Percentiles rank a stretch among this genome's conserved stretches.
Evolutionary conservation across 1,140 invertebrate genomes (phyloP).

Genomic region (Drosophila rufa): DNA sequence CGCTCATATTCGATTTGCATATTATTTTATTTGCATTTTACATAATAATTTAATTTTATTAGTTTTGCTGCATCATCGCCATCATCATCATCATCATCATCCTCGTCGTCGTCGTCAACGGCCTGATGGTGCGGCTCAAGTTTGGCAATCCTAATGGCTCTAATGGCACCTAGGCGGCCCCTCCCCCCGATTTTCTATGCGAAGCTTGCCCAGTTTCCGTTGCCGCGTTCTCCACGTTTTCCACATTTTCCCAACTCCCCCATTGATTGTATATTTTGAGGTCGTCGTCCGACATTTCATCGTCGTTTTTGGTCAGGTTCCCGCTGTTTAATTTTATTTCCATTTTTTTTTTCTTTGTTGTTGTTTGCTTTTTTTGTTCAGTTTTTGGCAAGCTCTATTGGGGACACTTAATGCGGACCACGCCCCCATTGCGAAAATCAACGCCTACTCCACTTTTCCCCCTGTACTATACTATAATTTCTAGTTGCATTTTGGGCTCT

Average conservation of each 20-base stretch:
- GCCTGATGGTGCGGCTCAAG: constrained; percentile 36
- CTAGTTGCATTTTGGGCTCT: constrained; percentile 41
- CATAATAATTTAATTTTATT: constrained; percentile 83
- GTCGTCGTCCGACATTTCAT: constrained; percentile 35
- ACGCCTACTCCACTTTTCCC: constrained; percentile 18
- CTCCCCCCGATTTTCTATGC: background rate
- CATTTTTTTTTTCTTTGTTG: constrained; percentile 8
- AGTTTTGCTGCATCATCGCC: constrained; percentile 74
- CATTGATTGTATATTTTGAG: constrained; percentile 12
- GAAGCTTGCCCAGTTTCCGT: constrained; percentile 2
- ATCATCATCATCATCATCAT: background rate
- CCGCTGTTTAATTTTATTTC: constrained; percentile 15
- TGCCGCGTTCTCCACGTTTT: constrained; percentile 6
- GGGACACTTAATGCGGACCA: constrained; percentile 71
- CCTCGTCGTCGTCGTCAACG: background rate
- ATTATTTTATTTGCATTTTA: constrained; percentile 81
- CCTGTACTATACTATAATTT: constrained; percentile 25
- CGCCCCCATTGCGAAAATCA: constrained; percentile 31
- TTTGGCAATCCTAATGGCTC: constrained; percentile 46
- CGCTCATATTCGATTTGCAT: constrained; percentile 71
- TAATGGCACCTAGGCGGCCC: constrained; percentile 48
- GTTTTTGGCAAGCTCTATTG: constrained; percentile 53
- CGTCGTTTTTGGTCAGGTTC: constrained; percentile 30
- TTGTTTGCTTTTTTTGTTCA: constrained; percentile 13
- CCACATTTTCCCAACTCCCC: background rate